Base-by-base conservation (phyloP, 2,888 invertebrate species). In the Dynastes grantii region DNA sequence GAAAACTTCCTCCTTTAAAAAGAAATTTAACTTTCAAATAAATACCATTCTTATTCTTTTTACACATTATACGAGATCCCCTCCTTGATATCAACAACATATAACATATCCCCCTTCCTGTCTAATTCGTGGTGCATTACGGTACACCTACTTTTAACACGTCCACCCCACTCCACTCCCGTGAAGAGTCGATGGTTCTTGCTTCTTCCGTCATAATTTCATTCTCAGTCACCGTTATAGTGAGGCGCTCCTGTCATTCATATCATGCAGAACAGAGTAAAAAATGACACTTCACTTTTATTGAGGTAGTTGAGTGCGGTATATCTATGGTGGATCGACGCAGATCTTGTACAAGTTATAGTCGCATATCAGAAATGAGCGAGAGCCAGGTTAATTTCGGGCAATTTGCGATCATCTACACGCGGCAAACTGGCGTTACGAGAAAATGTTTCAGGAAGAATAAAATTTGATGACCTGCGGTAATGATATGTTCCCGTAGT, bases 261-360 rank as follows among this genome's bases (percentile, higher is more conserved):
- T 58, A 58, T 58, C 16, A 8, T 22, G 55, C 55, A 27, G 55
- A 22, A 58, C 55, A 22, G 55, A 58, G 22, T 22, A 58, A 67
- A 67, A 67, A 67, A 67, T 49, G 65, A 37, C 65, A 67, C 65
- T 67, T 67, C 45, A 67, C 40, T 67, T 67, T 67, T 67, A 67
- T 67, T 67, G 65, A 2, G 27, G 55, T 16, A 58, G n/a, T 58
- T 58, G 11, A 6, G 27, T n/a, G 8, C 55, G 55, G 9, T 45
- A 11, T 58, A 58, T 58, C 55, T n/a, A 58, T 6, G n/a, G n/a
- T 16, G 55, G 8, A 58, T 58, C 55, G 16, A 5, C 16, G 16
- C 22, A 58, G 55, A 58, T 58, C 55, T 58, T 16, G 22, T 16
- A 16, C 45, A 45, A 45, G 45, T 45, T 45, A 45, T 45, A 8